These are phyloP conservation scores for Athrips mouffetella DNA, from an alignment of 2,888 invertebrate genomes.

Conservation along the genomic window DNA sequence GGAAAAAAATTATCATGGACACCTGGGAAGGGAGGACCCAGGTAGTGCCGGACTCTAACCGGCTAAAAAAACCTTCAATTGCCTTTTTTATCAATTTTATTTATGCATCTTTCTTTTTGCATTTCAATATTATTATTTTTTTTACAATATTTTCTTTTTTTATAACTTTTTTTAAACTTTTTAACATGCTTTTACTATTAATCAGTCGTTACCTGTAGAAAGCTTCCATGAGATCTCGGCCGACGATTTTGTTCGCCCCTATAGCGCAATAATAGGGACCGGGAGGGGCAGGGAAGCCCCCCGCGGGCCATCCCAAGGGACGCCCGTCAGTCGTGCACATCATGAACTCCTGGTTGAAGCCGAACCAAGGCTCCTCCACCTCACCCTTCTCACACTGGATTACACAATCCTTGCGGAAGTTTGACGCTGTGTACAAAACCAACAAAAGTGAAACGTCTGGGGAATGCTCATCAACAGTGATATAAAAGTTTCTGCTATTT, in stretches of 20 bases:
- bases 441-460: no score
- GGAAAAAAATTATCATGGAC: no score
- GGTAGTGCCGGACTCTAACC: no score
- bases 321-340: conserved; percentile 67
- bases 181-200: no score
- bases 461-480: not conserved
- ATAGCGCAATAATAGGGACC: conserved; percentile 92
- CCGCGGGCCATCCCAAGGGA: conserved; percentile 86
- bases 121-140: no score
- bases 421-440: conserved; percentile 41
- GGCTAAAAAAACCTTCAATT: no score
- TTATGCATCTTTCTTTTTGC: no score
- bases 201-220: conserved; percentile 73
- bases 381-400: conserved; percentile 75
- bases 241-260: conserved; percentile 86
- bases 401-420: conserved; percentile 60
- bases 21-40: no score
- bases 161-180: no score
- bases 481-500: no score
- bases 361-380: conserved; percentile 84
- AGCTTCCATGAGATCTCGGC: conserved; percentile 89
- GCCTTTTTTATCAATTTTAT: no score
- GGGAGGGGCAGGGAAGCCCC: conserved; percentile 82
- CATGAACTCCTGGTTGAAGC: conserved; percentile 82
- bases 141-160: no score